Evolutionary conservation across 2,797 vertebrate genomes (phyloP).

Genomic region (Anas georgica): DNA sequence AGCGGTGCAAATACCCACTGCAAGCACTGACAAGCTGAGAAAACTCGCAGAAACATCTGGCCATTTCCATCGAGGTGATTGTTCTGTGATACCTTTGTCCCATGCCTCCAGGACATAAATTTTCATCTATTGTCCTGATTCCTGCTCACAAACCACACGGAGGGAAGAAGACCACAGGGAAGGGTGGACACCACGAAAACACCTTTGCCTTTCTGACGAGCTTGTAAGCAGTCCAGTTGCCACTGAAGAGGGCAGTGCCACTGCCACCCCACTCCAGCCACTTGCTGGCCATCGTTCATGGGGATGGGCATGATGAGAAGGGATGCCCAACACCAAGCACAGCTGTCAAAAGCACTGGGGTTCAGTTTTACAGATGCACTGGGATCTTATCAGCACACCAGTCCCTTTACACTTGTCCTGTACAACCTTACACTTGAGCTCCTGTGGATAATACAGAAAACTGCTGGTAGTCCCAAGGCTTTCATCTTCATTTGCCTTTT

Average conservation of each 20-base stretch:
- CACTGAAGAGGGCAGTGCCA: neutral
- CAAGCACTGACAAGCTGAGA: neutral
- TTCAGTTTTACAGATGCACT: neutral
- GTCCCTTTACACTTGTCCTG: neutral
- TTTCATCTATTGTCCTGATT: neutral
- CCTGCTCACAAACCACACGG: neutral
- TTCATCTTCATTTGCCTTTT: slow-evolving; percentile 40
- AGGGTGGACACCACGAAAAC: neutral
- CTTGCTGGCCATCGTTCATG: neutral
- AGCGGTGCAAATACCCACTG: neutral
- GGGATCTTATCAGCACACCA: neutral
- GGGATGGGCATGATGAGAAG: neutral
- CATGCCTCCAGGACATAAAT: neutral
- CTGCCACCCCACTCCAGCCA: neutral
- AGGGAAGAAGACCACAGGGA: neutral
- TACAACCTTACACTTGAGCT: neutral
- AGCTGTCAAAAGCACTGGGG: neutral
- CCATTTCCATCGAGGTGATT: neutral
- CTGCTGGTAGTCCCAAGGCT: neutral
- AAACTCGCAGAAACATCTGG: neutral
- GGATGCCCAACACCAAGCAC: neutral
- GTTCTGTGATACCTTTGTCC: neutral
- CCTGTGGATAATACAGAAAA: neutral
- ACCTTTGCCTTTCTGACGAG: neutral
- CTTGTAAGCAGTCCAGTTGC: neutral